A percentile compares a stretch with the other conserved stretches of the same genome.
phyloP scores from a whole-genome alignment of 2,797 vertebrate species.

The Babyrousa celebensis region DNA sequence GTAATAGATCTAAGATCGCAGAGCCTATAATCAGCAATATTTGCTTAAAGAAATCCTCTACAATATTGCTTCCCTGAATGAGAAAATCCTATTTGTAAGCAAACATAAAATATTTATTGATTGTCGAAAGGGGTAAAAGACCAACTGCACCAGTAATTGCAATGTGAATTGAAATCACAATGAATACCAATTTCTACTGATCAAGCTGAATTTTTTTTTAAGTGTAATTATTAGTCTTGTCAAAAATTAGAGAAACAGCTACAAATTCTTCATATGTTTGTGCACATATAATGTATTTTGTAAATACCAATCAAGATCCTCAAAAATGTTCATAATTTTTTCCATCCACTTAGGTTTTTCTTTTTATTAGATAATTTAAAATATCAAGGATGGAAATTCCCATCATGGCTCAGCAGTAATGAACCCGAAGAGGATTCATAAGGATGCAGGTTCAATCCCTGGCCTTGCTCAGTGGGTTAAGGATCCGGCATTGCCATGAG shows the following conservation, averaged over 20 bases:
- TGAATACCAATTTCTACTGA: background rate
- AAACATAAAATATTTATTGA: constrained; percentile 36
- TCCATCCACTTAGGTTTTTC: background rate
- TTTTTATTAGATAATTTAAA: constrained; percentile 60
- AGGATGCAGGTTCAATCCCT: too few species aligned
- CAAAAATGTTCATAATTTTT: constrained; percentile 33
- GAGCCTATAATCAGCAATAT: background rate
- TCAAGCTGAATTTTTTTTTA: constrained; percentile 10
- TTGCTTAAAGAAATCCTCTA: background rate
- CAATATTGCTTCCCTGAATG: background rate
- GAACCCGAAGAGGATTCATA: too few species aligned
- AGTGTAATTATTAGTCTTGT: background rate
- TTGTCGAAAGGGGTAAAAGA: background rate
- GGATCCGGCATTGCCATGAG: too few species aligned
- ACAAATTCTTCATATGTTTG: background rate
- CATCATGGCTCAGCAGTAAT: too few species aligned
- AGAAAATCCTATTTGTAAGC: background rate
- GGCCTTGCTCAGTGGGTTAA: too few species aligned
- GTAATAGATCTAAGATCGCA: background rate
- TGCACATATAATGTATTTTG: background rate
- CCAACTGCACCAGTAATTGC: background rate
- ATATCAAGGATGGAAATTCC: background rate
- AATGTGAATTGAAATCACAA: background rate
- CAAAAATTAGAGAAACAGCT: constrained; percentile 15
- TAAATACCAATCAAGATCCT: background rate